Evolutionary conservation across 2,113 vertebrate species (phyloP).

Genomic region (Tylochromis polylepis): DNA sequence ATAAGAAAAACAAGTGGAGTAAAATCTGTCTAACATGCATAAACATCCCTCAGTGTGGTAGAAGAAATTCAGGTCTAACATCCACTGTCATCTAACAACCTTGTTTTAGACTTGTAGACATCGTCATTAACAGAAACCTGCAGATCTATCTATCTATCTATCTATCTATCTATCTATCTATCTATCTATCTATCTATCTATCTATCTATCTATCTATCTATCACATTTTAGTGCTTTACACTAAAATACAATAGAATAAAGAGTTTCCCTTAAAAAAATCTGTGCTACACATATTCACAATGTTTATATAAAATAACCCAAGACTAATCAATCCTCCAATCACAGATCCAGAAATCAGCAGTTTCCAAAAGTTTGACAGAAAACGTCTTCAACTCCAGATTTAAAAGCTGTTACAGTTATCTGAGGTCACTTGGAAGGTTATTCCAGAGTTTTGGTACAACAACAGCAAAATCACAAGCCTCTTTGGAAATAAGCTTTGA

Average conservation of each 20-base stretch:
- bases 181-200: too few species aligned
- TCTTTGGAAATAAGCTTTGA: neutral
- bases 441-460: too few species aligned
- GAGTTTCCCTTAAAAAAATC: too few species aligned
- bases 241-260: neutral
- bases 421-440: too few species aligned
- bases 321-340: too few species aligned
- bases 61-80: neutral
- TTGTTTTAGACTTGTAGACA: neutral
- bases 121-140: too few species aligned
- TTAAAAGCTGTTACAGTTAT: neutral
- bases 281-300: neutral
- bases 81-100: neutral
- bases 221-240: neutral
- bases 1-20: neutral
- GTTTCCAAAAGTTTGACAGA: neutral
- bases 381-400: neutral
- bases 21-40: neutral
- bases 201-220: neutral
- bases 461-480: neutral
- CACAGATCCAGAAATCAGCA: neutral
- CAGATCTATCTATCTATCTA: too few species aligned
- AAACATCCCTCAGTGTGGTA: neutral
- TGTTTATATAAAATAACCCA: too few species aligned
- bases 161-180: too few species aligned